Evolutionary conservation across 2,888 invertebrate genomes (phyloP).

Genomic region (Tetanocera ferruginea): DNA sequence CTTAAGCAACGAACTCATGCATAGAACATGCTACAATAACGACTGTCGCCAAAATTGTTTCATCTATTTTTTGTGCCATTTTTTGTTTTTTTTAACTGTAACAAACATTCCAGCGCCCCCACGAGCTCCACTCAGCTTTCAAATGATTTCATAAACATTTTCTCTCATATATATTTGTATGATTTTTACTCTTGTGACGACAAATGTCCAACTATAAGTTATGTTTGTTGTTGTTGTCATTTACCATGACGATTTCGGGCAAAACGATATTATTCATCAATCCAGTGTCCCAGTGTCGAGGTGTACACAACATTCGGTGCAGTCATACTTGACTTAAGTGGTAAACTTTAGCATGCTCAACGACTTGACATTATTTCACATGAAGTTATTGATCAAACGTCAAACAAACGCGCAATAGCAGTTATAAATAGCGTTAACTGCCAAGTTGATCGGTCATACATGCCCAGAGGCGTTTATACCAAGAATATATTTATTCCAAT

Average conservation of each 20-base stretch:
- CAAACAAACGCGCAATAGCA: background rate
- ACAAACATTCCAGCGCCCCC: background rate
- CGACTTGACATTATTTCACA: background rate
- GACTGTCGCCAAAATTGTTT: constrained; percentile 6
- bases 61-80: constrained; percentile 9
- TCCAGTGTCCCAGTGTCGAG: background rate
- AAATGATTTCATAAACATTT: constrained; percentile 12
- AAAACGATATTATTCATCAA: constrained; percentile 15
- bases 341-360: background rate
- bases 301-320: background rate
- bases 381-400: constrained; percentile 9
- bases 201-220: background rate
- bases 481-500: too few relatives aligned
- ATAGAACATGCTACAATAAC: background rate
- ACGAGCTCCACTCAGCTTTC: constrained; percentile 15
- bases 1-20: constrained; percentile 17
- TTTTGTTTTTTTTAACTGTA: background rate
- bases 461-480: background rate
- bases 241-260: constrained; percentile 7
- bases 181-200: background rate
- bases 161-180: background rate
- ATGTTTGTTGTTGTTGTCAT: background rate
- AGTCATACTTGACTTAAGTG: background rate
- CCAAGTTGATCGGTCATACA: background rate
- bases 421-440: constrained; percentile 16